A percentile compares a stretch with the other conserved stretches of the same genome.
Conservation (phyloP, 1,140 invertebrate species). For the Zaprionus inermis region DNA sequence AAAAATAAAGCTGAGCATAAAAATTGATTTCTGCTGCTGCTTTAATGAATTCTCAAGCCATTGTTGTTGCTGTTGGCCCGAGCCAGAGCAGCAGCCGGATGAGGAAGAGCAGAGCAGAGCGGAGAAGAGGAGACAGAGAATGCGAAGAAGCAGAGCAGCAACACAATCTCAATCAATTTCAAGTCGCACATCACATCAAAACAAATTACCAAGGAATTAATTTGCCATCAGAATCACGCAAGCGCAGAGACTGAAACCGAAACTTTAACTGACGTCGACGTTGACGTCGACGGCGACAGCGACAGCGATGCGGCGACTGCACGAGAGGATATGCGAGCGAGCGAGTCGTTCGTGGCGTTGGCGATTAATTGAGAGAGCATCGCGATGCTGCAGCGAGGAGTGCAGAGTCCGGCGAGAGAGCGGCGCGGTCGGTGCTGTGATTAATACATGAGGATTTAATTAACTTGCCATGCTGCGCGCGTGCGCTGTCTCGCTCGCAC, state of each 20-base stretch:
- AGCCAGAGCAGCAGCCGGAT: not conserved
- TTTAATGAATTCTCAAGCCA: slow-evolving; percentile 70
- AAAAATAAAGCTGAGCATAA: slow-evolving; percentile 65
- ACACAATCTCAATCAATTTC: slow-evolving; percentile 83
- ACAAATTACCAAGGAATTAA: slow-evolving; percentile 84
- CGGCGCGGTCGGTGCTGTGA: slow-evolving; percentile 67
- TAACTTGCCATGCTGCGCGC: slow-evolving; percentile 69
- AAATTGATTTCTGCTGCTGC: slow-evolving; percentile 80
- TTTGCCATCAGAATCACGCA: slow-evolving; percentile 83
- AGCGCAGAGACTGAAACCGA: slow-evolving; percentile 66
- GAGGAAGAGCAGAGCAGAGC: slow-evolving; percentile 15
- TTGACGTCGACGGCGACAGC: not conserved
- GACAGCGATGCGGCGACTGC: not conserved
- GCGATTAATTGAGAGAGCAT: slow-evolving; percentile 76
- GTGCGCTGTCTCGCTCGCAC: slow-evolving; percentile 64
- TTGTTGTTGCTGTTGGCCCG: slow-evolving; percentile 2
- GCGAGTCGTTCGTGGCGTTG: slow-evolving; percentile 54
- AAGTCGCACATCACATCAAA: slow-evolving; percentile 83
- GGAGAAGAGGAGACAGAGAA: not conserved
- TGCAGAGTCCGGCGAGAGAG: not conserved
- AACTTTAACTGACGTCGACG: slow-evolving; percentile 17
- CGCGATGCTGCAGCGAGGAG: slow-evolving; percentile 15
- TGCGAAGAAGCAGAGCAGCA: slow-evolving; percentile 27
- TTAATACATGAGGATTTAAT: slow-evolving; percentile 83
- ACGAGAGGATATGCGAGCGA: slow-evolving; percentile 2